Conservation (phyloP, 2,797 vertebrate species). For the Sphenopsis melanotis region DNA sequence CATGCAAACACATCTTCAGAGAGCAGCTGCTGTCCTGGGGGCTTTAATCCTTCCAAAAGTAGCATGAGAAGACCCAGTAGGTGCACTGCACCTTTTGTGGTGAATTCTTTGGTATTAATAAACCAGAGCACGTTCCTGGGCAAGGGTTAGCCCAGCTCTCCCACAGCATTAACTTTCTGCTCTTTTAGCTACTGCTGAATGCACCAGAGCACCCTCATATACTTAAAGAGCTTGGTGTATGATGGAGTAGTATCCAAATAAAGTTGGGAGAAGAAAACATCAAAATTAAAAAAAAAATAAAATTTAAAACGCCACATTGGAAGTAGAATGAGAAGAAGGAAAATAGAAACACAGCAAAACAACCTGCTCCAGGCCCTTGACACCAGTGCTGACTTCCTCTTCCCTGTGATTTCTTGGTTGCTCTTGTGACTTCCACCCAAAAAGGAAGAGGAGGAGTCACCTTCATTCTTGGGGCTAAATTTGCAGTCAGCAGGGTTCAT, state of each 20-base stretch:
- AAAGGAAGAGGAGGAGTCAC: constrained; percentile 4
- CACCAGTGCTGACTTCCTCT: background rate
- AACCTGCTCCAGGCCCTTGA: background rate
- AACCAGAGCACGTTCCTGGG: background rate
- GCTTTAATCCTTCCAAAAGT: constrained; percentile 8
- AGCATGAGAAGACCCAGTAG: constrained; percentile 3
- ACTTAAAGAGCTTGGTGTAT: background rate
- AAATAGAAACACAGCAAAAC: background rate
- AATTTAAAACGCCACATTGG: rapidly evolving
- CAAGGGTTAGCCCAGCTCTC: background rate
- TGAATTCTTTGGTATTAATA: background rate
- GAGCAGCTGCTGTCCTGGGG: constrained; percentile 21
- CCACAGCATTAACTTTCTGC: background rate
- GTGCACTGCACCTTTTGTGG: background rate
- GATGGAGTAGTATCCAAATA: background rate
- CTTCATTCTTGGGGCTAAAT: background rate
- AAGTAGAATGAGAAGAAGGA: background rate
- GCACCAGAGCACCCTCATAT: background rate
- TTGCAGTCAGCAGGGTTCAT: background rate
- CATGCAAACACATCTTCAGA: constrained; percentile 13
- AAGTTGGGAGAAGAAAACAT: background rate
- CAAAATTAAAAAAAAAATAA: background rate
- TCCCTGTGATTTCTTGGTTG: background rate
- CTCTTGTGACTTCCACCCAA: background rate
- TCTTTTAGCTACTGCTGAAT: background rate